phyloP scores from a whole-genome alignment of 2,113 vertebrate genomes.

The Tachysurus vachellii region DNA sequence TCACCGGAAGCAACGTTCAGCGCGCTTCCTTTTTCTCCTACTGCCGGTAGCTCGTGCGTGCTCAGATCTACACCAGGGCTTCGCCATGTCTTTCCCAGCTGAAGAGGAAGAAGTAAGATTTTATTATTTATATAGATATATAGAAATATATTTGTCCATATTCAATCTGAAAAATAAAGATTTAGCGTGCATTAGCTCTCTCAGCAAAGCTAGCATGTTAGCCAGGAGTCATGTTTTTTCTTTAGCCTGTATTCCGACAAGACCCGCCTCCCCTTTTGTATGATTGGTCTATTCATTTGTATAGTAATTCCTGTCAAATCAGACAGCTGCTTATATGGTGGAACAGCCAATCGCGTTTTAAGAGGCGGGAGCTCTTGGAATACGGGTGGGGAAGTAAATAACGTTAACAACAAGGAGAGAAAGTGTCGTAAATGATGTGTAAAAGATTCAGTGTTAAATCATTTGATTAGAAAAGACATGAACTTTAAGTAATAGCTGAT shows the following conservation, averaged over 20 bases:
- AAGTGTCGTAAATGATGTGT: not conserved
- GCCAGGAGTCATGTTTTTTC: not conserved
- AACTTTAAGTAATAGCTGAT: not conserved
- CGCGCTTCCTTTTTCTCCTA: slow-evolving; percentile 32
- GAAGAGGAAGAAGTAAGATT: slow-evolving; percentile 65
- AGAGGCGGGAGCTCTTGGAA: not conserved
- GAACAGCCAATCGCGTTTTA: not conserved
- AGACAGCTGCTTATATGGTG: not conserved
- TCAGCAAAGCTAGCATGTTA: not conserved
- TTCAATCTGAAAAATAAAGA: not conserved
- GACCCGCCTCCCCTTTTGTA: not conserved
- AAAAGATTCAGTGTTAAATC: too few species aligned
- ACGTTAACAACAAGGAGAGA: not conserved
- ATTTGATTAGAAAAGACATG: not conserved
- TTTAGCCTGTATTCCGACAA: not conserved
- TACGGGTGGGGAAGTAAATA: slow-evolving; percentile 8
- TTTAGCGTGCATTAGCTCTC: not conserved
- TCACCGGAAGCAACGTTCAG: slow-evolving; percentile 20
- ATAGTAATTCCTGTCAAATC: not conserved
- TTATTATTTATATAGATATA: too few species aligned
- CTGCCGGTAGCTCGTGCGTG: slow-evolving; percentile 60
- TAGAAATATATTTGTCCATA: not conserved
- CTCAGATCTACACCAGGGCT: slow-evolving; percentile 16
- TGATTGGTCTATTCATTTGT: not conserved
- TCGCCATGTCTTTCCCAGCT: slow-evolving; percentile 65